phyloP scores from a whole-genome alignment of 2,888 invertebrate species.

The Drosophila flavopinicola region DNA sequence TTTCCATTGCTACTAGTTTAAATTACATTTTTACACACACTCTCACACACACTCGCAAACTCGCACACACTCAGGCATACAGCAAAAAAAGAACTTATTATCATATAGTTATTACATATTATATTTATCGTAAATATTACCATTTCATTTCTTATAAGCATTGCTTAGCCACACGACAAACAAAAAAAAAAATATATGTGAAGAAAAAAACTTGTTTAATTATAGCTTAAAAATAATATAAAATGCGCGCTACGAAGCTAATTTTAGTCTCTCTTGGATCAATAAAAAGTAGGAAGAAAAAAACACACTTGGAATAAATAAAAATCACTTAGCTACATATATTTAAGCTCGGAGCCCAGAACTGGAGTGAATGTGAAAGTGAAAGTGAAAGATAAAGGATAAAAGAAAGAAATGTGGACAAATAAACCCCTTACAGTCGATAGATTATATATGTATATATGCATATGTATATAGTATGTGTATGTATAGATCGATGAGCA shows the following conservation, averaged over 20 bases:
- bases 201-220: slow-evolving; percentile 19
- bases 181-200: slow-evolving; percentile 18
- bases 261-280: slow-evolving; percentile 75
- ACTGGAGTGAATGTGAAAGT: slow-evolving; percentile 33
- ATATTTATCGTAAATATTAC: slow-evolving; percentile 58
- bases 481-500: slow-evolving; percentile 27
- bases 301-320: slow-evolving; percentile 57
- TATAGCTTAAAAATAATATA: slow-evolving; percentile 55
- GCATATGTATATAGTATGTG: neutral
- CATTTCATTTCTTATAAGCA: slow-evolving; percentile 62
- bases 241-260: slow-evolving; percentile 64
- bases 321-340: slow-evolving; percentile 65
- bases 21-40: slow-evolving; percentile 73
- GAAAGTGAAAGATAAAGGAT: slow-evolving; percentile 6
- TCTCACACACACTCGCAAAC: slow-evolving; percentile 32
- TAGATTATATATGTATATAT: slow-evolving; percentile 12
- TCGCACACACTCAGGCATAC: slow-evolving; percentile 19
- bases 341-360: slow-evolving; percentile 66
- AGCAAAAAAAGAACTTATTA: slow-evolving; percentile 55
- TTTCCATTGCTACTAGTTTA: slow-evolving; percentile 63
- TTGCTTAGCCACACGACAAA: slow-evolving; percentile 54
- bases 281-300: slow-evolving; percentile 42
- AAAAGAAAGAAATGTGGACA: neutral
- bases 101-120: slow-evolving; percentile 34
- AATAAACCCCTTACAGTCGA: slow-evolving; percentile 1